Percentiles rank a stretch among this genome's conserved stretches.
These are phyloP conservation scores for Smithornis capensis DNA, from an alignment of 2,113 vertebrate species.

Conservation along the genomic window DNA sequence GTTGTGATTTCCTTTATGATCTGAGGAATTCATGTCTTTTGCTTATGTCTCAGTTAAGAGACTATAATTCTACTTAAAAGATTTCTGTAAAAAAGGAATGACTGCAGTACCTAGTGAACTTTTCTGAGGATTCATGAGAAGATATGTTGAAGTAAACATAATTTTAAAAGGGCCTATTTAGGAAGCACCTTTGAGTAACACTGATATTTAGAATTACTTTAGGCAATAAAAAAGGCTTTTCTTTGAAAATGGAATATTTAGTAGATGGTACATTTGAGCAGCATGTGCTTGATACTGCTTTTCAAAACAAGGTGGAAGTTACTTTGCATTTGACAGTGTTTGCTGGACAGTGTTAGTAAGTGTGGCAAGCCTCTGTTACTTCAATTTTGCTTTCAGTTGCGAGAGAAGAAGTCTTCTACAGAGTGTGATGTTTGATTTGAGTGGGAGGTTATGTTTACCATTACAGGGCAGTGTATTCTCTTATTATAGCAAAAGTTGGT, in stretches of 20 bases:
- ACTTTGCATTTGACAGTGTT: neutral
- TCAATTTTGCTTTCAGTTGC: neutral
- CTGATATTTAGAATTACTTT: neutral
- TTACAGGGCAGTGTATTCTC: neutral
- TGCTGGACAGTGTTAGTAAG: neutral
- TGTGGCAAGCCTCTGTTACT: neutral
- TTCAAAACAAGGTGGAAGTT: neutral
- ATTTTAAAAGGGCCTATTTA: neutral
- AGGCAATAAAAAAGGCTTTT: neutral
- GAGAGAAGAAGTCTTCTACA: neutral
- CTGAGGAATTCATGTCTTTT: neutral
- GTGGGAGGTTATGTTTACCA: neutral
- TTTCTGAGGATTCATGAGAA: neutral
- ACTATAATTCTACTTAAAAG: neutral
- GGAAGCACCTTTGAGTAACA: neutral
- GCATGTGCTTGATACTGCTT: neutral
- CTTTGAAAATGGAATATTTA: neutral
- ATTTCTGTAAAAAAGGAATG: neutral
- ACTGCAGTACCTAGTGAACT: neutral
- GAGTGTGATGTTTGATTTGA: neutral
- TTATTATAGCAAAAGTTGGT: neutral
- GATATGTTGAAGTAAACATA: neutral
- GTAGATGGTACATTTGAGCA: neutral
- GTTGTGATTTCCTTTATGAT: neutral
- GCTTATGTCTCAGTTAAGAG: accelerated